Conservation (phyloP, 2,113 vertebrate genomes). For the Embiotoca jacksoni region DNA sequence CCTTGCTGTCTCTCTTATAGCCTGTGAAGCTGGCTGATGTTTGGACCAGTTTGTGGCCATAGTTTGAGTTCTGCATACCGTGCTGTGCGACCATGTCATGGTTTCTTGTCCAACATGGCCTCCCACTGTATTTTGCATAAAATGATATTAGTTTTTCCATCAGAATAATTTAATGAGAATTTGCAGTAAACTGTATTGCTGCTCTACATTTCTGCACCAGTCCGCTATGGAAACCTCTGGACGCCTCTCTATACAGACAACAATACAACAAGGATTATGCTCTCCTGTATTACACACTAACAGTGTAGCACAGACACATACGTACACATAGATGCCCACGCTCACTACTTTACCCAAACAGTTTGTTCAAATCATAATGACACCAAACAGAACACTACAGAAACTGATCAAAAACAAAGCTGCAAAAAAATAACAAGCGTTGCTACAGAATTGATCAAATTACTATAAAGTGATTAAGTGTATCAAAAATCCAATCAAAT, state of each 20-base stretch:
- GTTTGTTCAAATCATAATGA: conserved; percentile 77
- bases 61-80: conserved; percentile 6
- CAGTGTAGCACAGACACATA: conserved; percentile 76
- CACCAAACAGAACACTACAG: conserved; percentile 81
- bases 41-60: conserved; percentile 11
- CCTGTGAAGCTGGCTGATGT: background rate
- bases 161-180: conserved; percentile 9
- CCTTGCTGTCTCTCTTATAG: conserved; percentile 1
- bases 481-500: conserved; percentile 74
- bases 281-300: conserved; percentile 68
- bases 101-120: conserved; percentile 29
- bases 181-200: conserved; percentile 34
- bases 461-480: conserved; percentile 56
- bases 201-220: conserved; percentile 47
- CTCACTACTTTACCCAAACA: conserved; percentile 70
- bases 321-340: conserved; percentile 71
- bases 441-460: conserved; percentile 71
- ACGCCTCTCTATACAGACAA: conserved; percentile 59
- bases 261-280: conserved; percentile 54
- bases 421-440: conserved; percentile 65
- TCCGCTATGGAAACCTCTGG: conserved; percentile 32
- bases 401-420: conserved; percentile 84
- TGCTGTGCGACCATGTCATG: conserved; percentile 30
- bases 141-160: conserved; percentile 30
- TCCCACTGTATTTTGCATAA: conserved; percentile 25